A percentile compares a stretch with the other conserved stretches of the same genome.
Conservation (phyloP, 2,888 invertebrate species). For the Drosophila macrospina region DNA sequence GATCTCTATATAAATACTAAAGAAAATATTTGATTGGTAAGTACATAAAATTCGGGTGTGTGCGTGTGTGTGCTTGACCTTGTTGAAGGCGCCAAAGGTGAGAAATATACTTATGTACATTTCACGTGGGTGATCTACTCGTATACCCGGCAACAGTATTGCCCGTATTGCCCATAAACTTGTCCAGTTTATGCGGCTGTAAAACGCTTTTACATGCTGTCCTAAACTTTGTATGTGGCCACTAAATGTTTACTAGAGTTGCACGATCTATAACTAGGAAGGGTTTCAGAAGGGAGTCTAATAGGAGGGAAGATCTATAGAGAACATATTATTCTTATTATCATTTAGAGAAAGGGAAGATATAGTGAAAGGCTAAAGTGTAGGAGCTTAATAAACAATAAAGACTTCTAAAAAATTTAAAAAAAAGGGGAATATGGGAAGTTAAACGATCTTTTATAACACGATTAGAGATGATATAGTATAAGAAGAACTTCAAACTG, state of each 20-base stretch:
- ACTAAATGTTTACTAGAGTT: background rate
- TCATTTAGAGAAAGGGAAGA: no score
- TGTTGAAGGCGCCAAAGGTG: conserved; percentile 69
- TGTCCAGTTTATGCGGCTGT: conserved; percentile 53
- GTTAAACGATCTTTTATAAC: no score
- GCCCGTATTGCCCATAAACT: conserved; percentile 43
- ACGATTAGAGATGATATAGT: no score
- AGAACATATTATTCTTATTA: background rate
- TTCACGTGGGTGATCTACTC: conserved; percentile 41
- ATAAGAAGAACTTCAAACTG: no score
- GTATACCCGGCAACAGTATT: background rate
- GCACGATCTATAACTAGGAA: background rate
- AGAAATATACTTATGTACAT: conserved; percentile 28
- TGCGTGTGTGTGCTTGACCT: conserved; percentile 58
- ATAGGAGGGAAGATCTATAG: background rate
- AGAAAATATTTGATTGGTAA: conserved; percentile 69
- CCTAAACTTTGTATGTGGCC: conserved; percentile 9
- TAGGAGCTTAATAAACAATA: no score
- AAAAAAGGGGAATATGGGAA: no score
- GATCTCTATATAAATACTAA: conserved; percentile 56
- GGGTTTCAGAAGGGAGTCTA: background rate
- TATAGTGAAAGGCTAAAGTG: no score
- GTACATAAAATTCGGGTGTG: conserved; percentile 65
- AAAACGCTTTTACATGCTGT: conserved; percentile 33
- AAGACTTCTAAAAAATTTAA: no score